phyloP scores from a whole-genome alignment of 2,888 invertebrate species.

The Incurvaria masculella region DNA sequence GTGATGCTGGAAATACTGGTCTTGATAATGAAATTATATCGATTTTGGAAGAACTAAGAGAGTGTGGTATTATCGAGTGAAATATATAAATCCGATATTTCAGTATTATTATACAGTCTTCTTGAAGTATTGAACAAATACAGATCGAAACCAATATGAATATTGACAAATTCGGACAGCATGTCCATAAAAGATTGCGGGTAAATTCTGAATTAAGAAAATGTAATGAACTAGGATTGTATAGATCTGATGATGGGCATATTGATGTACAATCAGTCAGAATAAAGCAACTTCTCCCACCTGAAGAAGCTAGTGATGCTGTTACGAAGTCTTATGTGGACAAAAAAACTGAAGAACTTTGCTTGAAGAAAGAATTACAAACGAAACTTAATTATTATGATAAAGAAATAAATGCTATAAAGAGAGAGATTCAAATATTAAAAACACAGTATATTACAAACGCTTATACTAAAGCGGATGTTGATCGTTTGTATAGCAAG shows the following conservation, averaged over 20 bases:
- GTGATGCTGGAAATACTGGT: slow-evolving; percentile 18
- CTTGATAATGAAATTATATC: slow-evolving; percentile 25
- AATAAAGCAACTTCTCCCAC: background rate
- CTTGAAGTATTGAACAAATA: no score
- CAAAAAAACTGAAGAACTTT: background rate
- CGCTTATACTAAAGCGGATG: no score
- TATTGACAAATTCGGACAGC: no score
- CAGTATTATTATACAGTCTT: no score
- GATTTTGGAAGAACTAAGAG: slow-evolving; percentile 20
- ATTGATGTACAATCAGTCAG: slow-evolving; percentile 1
- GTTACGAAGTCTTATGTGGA: no score
- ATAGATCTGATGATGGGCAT: background rate
- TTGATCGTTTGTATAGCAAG: slow-evolving; percentile 15
- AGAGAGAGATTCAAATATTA: background rate
- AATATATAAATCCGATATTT: no score
- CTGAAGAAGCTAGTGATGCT: background rate
- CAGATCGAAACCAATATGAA: no score
- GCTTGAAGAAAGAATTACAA: background rate
- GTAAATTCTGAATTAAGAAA: background rate
- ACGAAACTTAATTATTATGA: background rate
- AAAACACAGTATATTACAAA: no score
- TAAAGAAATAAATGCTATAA: background rate
- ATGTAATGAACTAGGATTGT: background rate
- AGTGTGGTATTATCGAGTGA: slow-evolving; percentile 15
- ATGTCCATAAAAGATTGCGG: background rate